A percentile compares a stretch with the other conserved stretches of the same genome.
These are phyloP conservation scores for Harpagifer antarcticus DNA, from an alignment of 2,797 vertebrate genomes.

Conservation along the genomic window DNA sequence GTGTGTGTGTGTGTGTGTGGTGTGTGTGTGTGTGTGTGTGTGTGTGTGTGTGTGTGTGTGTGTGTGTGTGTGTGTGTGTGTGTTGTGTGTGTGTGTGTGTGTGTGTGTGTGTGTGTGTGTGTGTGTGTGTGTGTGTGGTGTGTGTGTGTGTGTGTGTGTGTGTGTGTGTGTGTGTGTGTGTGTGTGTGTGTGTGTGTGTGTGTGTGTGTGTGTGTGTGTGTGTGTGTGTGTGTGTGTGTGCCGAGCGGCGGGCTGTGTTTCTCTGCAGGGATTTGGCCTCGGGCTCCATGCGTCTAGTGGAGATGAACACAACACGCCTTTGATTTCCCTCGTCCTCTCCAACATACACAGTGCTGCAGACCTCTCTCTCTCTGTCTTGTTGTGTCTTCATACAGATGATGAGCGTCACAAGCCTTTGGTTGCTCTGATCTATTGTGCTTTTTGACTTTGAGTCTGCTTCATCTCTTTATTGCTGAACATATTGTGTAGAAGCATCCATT, in stretches of 20 bases:
- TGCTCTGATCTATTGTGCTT: constrained; percentile 23
- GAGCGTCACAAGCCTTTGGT: constrained; percentile 26
- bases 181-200: not conserved
- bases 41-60: too few species aligned
- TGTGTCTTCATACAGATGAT: constrained; percentile 21
- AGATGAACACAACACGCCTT: constrained; percentile 61
- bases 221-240: constrained; percentile 28
- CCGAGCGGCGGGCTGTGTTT: constrained; percentile 55
- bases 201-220: constrained; percentile 33
- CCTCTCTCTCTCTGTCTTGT: constrained; percentile 5
- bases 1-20: constrained; percentile 12
- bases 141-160: too few species aligned
- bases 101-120: too few species aligned
- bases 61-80: too few species aligned
- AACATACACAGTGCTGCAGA: constrained; percentile 19
- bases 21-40: constrained; percentile 34
- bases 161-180: too few species aligned
- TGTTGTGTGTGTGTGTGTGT: too few species aligned
- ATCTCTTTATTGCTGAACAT: constrained; percentile 12
- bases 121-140: too few species aligned
- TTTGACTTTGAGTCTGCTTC: constrained; percentile 8
- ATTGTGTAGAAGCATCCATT: not conserved
- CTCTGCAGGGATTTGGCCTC: constrained; percentile 73
- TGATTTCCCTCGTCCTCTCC: constrained; percentile 59
- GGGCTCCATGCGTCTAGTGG: constrained; percentile 56